A percentile compares a stretch with the other conserved stretches of the same genome.
phyloP scores from a whole-genome alignment of 1,140 invertebrate species.

The Polypedilum vanderplanki region DNA sequence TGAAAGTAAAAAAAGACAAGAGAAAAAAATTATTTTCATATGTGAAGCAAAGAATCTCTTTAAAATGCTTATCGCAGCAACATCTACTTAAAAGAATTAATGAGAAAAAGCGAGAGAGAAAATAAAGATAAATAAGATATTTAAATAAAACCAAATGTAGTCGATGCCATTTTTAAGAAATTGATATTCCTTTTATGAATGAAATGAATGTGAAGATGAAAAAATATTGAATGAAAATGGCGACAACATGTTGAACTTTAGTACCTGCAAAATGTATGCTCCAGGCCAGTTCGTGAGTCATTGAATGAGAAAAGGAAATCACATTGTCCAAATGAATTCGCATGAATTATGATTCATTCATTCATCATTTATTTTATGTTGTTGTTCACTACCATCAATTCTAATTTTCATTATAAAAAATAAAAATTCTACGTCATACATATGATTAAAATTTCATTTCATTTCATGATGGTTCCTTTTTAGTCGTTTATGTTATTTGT shows the following conservation, averaged over 20 bases:
- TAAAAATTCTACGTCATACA: no score
- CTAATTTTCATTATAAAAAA: no score
- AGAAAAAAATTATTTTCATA: background rate
- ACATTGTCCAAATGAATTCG: background rate
- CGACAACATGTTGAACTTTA: background rate
- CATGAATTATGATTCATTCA: background rate
- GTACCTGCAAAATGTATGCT: no score
- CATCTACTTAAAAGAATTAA: conserved; percentile 13
- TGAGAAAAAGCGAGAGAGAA: background rate
- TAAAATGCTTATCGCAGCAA: conserved; percentile 4
- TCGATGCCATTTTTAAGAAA: conserved; percentile 6
- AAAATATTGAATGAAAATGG: background rate
- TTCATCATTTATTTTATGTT: no score
- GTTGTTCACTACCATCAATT: no score
- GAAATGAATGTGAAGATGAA: background rate
- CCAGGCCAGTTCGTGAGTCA: no score
- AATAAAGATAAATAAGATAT: conserved; percentile 2
- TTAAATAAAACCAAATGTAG: background rate
- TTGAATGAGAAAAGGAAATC: background rate
- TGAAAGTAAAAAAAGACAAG: background rate
- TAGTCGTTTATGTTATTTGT: background rate
- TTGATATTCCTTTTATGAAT: conserved; percentile 4
- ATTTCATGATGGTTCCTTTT: conserved; percentile 15
- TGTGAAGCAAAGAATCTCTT: background rate
- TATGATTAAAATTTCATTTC: no score